These are phyloP conservation scores for Strongylocentrotus purpuratus DNA, from an alignment of 35 echinoderm and acorn worm species.

Conservation along the genomic window DNA sequence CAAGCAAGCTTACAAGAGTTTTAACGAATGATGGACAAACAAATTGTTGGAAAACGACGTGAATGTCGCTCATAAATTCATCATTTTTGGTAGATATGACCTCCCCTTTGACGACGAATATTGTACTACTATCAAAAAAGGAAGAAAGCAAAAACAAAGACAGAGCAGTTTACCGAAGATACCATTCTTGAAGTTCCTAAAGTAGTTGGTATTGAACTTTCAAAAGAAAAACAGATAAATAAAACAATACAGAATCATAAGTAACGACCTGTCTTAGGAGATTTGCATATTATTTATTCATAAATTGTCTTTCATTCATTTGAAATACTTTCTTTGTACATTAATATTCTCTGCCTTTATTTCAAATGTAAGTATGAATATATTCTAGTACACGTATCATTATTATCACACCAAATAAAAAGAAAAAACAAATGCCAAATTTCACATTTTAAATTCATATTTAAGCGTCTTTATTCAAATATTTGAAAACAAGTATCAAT, in stretches of 20 bases:
- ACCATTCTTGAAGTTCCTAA: too few relatives aligned
- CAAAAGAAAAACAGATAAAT: background rate
- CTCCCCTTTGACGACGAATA: too few relatives aligned
- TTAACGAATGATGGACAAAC: slow-evolving; percentile 69
- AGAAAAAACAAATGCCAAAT: background rate
- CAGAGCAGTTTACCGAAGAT: too few relatives aligned
- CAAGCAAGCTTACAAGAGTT: slow-evolving; percentile 75
- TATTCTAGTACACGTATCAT: background rate
- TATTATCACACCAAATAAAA: background rate
- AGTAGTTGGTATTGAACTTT: too few relatives aligned
- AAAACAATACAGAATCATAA: background rate
- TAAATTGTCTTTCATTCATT: background rate
- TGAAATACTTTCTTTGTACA: background rate
- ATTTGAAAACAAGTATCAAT: background rate
- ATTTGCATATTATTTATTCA: too few relatives aligned
- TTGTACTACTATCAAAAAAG: too few relatives aligned
- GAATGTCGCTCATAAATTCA: background rate
- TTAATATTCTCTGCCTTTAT: background rate
- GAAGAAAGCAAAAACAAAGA: too few relatives aligned
- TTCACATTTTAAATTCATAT: background rate
- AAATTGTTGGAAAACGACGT: background rate
- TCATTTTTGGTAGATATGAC: background rate
- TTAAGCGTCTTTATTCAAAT: background rate
- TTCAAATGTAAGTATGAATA: background rate
- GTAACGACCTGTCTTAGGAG: background rate